Evolutionary conservation across 2,888 invertebrate genomes (phyloP), one percentile per base, ranked within the genome.

Genomic region (Diabrotica balteata): DNA sequence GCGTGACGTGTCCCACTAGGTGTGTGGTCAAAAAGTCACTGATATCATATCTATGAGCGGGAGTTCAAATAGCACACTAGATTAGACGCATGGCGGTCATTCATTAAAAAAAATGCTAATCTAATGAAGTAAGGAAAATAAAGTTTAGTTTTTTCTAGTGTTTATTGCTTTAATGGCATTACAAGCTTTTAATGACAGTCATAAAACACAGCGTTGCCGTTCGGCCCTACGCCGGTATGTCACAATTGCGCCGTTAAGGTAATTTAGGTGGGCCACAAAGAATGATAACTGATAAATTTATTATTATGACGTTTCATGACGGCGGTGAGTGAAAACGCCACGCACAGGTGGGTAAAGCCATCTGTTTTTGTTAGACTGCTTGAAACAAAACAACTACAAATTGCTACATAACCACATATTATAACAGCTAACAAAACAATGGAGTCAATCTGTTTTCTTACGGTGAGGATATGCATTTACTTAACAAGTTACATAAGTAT

Each of bases 31-130:
- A 57, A 57, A 57, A 57, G 55, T 57, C 55, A 55, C 55, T 55
- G 44, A 55, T 55, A 55, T 55, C 55, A 44, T 57, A 57, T 57
- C 55, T 45, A 57, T 11, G 55, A 45, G 45, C 55, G 45, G 45
- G n/a, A 45, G 55, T 45, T 57, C 55, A 57, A 57, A 57, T 57
- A 57, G 55, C 55, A 45, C 45, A 57, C 45, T 57, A 57, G 55
- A 57, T 57, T 57, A 46, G 44, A 57, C 44, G 45, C 55, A 57
- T 57, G 55, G 9, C 53, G 61, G 60, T 42, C 60, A 61, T 66
- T 66, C 45, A 66, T 66, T 57, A 61, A 66, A 61, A 57, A 66
- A 11, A 60, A 66, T 66, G 66, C 66, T 66, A 66, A 66, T 66
- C 60, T 54, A 60, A 66, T 66, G 59, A 57, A 57, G 55, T 60